Conservation (phyloP, 2,797 vertebrate genomes). For the Pempheris klunzingeri region DNA sequence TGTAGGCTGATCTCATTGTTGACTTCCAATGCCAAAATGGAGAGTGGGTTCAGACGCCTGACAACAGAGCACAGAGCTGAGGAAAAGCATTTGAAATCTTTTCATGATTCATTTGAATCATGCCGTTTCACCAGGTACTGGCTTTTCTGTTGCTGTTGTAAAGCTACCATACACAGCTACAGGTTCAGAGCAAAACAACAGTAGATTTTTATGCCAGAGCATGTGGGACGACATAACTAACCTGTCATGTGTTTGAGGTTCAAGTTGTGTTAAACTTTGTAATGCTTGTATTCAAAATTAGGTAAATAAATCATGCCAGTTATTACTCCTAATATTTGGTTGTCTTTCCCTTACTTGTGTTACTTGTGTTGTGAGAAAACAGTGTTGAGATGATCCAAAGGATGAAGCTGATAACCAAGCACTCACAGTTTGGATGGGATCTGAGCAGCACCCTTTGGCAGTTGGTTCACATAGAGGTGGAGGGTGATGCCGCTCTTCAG, state of each 20-base stretch:
- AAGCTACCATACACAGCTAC: not conserved
- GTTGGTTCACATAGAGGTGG: slow-evolving; percentile 93
- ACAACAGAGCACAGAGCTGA: slow-evolving; percentile 1
- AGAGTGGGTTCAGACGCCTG: slow-evolving; percentile 90
- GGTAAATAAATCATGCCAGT: not conserved
- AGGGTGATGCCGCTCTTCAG: slow-evolving; percentile 88
- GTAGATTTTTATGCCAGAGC: not conserved
- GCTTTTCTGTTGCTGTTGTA: not conserved
- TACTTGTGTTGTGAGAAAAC: not conserved
- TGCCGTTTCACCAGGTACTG: no score
- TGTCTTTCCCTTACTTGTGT: not conserved
- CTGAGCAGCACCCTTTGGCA: slow-evolving; percentile 93
- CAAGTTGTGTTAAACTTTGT: no score
- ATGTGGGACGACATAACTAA: not conserved
- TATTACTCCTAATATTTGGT: no score
- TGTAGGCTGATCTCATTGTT: slow-evolving; percentile 92
- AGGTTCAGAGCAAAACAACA: not conserved
- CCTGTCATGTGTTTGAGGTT: not conserved
- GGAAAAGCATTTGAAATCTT: not conserved
- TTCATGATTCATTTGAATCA: no score
- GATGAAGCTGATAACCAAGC: not conserved
- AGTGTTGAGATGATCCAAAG: no score
- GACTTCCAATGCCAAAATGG: slow-evolving; percentile 89
- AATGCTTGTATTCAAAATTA: not conserved
- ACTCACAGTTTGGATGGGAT: slow-evolving; percentile 89